Evolutionary conservation across 2,113 vertebrate genomes (phyloP), one percentile per base, ranked within the genome.

Genomic region (Pedionomus torquatus): DNA sequence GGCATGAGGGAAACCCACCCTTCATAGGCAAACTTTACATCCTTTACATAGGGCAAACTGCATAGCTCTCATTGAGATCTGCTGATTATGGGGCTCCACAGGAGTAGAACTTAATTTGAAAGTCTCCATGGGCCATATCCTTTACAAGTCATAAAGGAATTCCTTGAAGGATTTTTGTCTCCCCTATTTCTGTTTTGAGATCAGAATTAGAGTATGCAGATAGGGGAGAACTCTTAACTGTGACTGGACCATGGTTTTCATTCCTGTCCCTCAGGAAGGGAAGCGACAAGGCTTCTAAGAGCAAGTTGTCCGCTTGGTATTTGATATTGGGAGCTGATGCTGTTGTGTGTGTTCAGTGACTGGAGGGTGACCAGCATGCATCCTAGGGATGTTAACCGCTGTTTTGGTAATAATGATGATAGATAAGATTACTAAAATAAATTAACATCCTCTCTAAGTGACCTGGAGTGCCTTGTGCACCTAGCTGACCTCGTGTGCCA

Each of bases 21-120:
- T n/a, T n/a, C n/a, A n/a, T n/a, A n/a, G n/a, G n/a, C n/a, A n/a
- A n/a, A n/a, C n/a, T n/a, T n/a, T n/a, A n/a, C n/a, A n/a, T n/a
- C n/a, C n/a, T n/a, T n/a, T n/a, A 2, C 5, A 0, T 15, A 10
- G 0, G 1, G 72, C 5, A 12, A 11, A 39, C 11, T 6, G 0
- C 9, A 0, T 24, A 55, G 9, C 41, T 79, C 35, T 64, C 14
- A 1, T 1, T 39, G 70, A 72, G 35, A 20, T n/a, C 10, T 8
- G 30, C 23, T 35, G 35, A 16, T 0, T 25, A 23, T 41, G n/a
- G 18, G 17, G 11, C 21, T 60, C 44, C 19, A 13, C 30, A 80
- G 86, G 10, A 57, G 20, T 7, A 44, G 63, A 72, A 72, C 76
- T 79, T 68, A 12, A 52, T 43, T 68, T 75, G 51, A 55, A 63